Evolutionary conservation across 2,113 vertebrate genomes (phyloP).

Genomic region (Dascyllus trimaculatus): DNA sequence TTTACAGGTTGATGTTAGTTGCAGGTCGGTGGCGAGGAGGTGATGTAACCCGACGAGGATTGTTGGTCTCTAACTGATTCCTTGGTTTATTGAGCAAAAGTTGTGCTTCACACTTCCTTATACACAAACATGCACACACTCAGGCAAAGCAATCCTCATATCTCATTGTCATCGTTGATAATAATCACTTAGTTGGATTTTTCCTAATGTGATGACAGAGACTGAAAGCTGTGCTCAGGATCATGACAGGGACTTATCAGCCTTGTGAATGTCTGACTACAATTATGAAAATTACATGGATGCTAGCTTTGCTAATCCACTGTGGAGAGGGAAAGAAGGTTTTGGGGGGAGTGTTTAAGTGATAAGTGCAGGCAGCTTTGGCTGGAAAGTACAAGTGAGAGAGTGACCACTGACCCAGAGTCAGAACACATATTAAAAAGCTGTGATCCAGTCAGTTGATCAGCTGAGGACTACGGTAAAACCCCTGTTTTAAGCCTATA

Average conservation of each 20-base stretch:
- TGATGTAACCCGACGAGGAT: not conserved
- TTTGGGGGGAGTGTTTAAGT: constrained; percentile 51
- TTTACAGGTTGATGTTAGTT: constrained; percentile 36
- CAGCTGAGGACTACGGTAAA: too few species aligned
- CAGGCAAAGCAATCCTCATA: not conserved
- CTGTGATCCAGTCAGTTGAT: too few species aligned
- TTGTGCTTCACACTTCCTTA: not conserved
- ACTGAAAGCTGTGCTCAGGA: constrained; percentile 55
- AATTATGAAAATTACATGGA: constrained; percentile 77
- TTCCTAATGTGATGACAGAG: constrained; percentile 71
- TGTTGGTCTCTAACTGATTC: constrained; percentile 9
- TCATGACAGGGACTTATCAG: constrained; percentile 47
- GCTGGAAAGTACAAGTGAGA: not conserved
- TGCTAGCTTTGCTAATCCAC: constrained; percentile 61
- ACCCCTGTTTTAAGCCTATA: too few species aligned
- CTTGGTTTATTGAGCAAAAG: constrained; percentile 15
- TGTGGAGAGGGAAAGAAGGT: constrained; percentile 40
- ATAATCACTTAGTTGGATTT: constrained; percentile 71
- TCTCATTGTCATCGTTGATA: constrained; percentile 49
- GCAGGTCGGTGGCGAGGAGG: constrained; percentile 9
- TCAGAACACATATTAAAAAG: too few species aligned
- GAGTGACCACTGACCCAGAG: not conserved
- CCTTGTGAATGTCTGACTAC: constrained; percentile 60
- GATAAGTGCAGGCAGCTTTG: constrained; percentile 46
- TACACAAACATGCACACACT: constrained; percentile 5